These are phyloP conservation scores for Baryphthengus martii DNA, from an alignment of 2,113 vertebrate species.

Conservation along the genomic window DNA sequence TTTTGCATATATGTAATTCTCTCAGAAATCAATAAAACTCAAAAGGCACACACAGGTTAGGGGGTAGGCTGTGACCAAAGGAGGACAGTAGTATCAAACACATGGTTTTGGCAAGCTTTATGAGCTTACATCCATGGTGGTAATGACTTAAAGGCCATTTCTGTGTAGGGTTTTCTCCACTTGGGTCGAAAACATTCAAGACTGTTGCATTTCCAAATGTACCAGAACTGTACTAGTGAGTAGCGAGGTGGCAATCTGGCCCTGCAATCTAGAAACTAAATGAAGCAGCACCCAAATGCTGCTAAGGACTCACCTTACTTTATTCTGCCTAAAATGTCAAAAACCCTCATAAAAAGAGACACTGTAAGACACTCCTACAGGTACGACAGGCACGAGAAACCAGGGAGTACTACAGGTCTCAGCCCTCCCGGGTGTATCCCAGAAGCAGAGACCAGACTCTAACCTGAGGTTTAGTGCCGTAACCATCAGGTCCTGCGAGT, in stretches of 20 bases:
- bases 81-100: neutral
- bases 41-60: neutral
- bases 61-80: neutral
- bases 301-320: neutral
- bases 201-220: neutral
- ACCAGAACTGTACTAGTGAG: neutral
- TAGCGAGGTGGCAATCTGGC: neutral
- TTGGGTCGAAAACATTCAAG: neutral
- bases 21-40: neutral
- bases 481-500: neutral
- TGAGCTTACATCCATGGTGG: neutral
- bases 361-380: neutral
- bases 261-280: neutral
- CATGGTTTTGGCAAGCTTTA: neutral
- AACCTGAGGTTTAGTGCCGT: accelerated
- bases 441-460: neutral
- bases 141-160: neutral
- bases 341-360: neutral
- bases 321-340: neutral
- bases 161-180: neutral
- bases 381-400: neutral
- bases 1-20: neutral
- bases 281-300: neutral
- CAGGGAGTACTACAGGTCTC: neutral
- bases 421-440: neutral